Base-by-base conservation (phyloP, 2,797 vertebrate species). In the Bradypodion ventrale region DNA sequence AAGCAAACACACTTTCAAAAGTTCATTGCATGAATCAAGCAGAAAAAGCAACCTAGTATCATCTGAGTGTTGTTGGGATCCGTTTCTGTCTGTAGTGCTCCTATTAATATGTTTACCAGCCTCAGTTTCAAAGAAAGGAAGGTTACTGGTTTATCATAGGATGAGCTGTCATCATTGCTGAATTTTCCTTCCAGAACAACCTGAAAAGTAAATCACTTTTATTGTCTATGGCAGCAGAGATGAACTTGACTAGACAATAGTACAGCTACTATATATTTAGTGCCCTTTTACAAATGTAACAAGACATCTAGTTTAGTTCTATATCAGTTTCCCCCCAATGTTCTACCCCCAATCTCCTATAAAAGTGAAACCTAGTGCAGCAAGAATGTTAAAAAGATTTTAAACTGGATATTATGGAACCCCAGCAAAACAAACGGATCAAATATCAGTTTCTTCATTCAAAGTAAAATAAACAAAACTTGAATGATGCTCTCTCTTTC, bases 121-220 rank as follows among this genome's bases (percentile, higher is more conserved):
- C 97, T 97, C 93, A 97, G 93, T 92, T 97, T 98, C 94, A 98
- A 94, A 73, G 97, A 98, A 72, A 97, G 95, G 93, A 99, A 99
- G 78, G 98, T 98, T 90, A 98, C 95, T 21, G 98, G 97, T 91
- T 98, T 98, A 94, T 99, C 98, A 70, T 97, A 97, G 1, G 96
- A 95, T 87, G 96, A 97, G 60, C 96, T 97, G 77, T 99, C 98
- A 77, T 99, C 98, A 79, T 98, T 98, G 89, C 97, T 98, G 94
- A 98, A 99, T 87, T 98, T 99, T 87, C 98, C 98, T 95, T 99
- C 98, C 93, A 99, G 94, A 87, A 99, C 95, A 91, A 99, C 97
- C 98, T 99, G 83, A 32, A 92, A 79, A 92, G 25, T 32, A 89
- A 93, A 90, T 27, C 85, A 60, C 40, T 87, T 83, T 94, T 86